A percentile compares a stretch with the other conserved stretches of the same genome.
phyloP scores from a whole-genome alignment of 2,797 vertebrate species.

The Phalanger gymnotis region DNA sequence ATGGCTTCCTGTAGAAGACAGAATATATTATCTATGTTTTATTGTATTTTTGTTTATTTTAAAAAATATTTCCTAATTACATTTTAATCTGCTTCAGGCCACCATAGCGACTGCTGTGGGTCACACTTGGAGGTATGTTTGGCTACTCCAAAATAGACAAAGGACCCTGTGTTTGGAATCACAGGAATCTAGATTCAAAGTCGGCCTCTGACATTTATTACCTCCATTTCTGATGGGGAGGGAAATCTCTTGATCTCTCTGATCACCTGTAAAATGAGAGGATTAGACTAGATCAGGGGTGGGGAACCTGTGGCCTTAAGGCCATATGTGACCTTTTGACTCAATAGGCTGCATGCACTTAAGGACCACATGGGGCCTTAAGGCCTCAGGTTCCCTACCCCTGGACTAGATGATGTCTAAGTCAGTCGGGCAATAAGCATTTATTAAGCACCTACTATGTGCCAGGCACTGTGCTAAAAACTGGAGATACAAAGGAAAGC shows the following conservation, averaged over 20 bases:
- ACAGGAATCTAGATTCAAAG: background rate
- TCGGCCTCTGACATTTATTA: background rate
- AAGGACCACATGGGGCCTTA: too few relatives aligned
- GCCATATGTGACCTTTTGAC: too few relatives aligned
- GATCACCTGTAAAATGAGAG: background rate
- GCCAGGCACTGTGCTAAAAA: background rate
- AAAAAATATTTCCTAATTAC: background rate
- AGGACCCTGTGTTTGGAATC: background rate
- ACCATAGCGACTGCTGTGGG: background rate
- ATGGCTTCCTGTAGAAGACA: background rate
- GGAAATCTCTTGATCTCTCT: background rate
- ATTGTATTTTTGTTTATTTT: background rate
- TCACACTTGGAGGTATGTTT: background rate
- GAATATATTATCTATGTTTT: background rate
- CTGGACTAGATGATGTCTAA: background rate
- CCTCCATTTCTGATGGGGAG: background rate
- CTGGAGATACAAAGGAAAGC: background rate
- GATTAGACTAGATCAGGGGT: background rate
- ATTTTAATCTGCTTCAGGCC: background rate
- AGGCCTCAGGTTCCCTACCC: too few relatives aligned
- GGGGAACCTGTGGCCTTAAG: too few relatives aligned
- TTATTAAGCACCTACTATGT: background rate
- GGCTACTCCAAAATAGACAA: background rate
- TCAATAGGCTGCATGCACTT: too few relatives aligned
- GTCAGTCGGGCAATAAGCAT: background rate